Conservation (phyloP, 2,113 vertebrate species). For the Laterallus jamaicensis region DNA sequence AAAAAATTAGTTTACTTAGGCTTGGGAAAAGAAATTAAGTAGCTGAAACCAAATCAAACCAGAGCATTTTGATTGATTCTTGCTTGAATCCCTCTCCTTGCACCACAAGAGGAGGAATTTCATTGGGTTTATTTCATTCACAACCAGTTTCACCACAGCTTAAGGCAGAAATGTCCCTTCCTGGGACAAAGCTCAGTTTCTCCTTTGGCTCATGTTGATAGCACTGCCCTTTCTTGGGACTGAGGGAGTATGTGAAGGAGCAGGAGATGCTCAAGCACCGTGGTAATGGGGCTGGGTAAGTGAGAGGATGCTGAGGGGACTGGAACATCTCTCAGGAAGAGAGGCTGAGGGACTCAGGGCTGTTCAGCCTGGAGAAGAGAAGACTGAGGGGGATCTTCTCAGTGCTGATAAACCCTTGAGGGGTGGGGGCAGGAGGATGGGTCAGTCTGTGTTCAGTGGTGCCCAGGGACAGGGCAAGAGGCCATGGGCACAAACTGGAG, state of each 20-base stretch:
- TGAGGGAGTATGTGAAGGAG: fast-evolving
- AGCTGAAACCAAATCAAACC: background rate
- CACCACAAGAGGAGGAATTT: background rate
- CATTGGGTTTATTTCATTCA: background rate
- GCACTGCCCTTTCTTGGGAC: background rate
- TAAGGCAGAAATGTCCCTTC: background rate
- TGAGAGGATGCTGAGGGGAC: no score
- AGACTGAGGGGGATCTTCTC: no score
- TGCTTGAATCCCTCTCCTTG: background rate
- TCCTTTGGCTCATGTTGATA: background rate
- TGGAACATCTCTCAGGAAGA: no score
- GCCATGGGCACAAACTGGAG: no score
- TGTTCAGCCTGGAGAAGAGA: no score
- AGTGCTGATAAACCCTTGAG: no score
- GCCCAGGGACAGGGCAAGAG: no score
- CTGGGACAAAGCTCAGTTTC: background rate
- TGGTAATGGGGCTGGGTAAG: background rate
- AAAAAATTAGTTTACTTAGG: background rate
- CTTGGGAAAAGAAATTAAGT: background rate
- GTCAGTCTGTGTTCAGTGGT: no score
- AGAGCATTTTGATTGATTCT: background rate
- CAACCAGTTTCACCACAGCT: background rate
- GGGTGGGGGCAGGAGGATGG: no score
- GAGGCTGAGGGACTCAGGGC: no score
- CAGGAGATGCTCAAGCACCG: background rate